These are phyloP conservation scores for Calephelis perditalis DNA, from an alignment of 2,888 invertebrate species.

Conservation along the genomic window DNA sequence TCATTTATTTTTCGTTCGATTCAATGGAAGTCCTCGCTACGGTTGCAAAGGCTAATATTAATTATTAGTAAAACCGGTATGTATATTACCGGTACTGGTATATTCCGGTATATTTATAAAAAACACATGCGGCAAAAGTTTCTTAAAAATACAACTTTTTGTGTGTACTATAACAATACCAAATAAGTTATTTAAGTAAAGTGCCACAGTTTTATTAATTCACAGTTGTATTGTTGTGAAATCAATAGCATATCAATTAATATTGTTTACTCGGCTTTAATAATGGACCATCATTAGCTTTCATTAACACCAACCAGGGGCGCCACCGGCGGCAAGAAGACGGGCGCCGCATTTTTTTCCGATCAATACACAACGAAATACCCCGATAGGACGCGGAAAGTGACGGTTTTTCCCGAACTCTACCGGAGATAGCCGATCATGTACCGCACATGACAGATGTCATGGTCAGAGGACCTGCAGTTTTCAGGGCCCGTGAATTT, in stretches of 20 bases:
- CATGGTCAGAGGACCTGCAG: slow-evolving; percentile 64
- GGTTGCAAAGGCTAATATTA: no score
- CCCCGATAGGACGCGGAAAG: slow-evolving; percentile 39
- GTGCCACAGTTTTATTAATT: background rate
- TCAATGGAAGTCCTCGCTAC: no score
- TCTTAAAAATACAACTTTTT: no score
- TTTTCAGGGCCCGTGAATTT: slow-evolving; percentile 64
- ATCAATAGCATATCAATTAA: slow-evolving; percentile 74
- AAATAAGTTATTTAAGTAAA: no score
- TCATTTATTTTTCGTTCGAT: no score
- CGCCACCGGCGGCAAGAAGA: slow-evolving; percentile 67
- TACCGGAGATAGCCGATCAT: slow-evolving; percentile 29
- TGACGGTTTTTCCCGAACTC: slow-evolving; percentile 30
- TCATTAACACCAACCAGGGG: slow-evolving; percentile 66
- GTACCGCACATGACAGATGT: slow-evolving; percentile 68
- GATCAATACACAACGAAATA: slow-evolving; percentile 54
- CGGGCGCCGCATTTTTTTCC: slow-evolving; percentile 52
- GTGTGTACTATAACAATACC: no score
- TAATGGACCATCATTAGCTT: slow-evolving; percentile 72
- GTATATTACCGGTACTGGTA: no score
- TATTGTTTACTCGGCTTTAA: slow-evolving; percentile 65
- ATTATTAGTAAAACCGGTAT: no score
- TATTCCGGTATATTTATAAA: no score
- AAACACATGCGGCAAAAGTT: no score
- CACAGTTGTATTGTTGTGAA: slow-evolving; percentile 30